Evolutionary conservation across 2,888 invertebrate species (phyloP), one percentile per base, ranked within the genome.

Genomic region (Pterostichus niger): DNA sequence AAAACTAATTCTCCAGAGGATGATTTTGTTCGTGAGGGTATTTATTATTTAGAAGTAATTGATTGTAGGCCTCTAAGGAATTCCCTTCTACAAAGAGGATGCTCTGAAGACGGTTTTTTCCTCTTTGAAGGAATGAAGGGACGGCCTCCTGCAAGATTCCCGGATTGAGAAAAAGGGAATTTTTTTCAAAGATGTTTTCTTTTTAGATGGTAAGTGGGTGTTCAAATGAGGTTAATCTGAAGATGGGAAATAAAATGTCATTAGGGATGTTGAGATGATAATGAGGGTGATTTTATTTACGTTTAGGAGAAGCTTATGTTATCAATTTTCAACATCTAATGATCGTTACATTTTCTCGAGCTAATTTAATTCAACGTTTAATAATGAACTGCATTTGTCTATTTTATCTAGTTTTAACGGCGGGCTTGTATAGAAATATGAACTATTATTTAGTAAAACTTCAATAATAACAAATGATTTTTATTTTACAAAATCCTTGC

Each of bases 31-130:
- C 40, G 49, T 49, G 5, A 11, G 49, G 49, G 49, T 49, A 49
- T 49, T 49, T 49, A 49, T 49, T 49, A 49, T 49, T 49, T 49
- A 49, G 49, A 49, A 49, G 49, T n/a, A 49, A 49, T 49, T 49
- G 49, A 49, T 49, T 49, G 49, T 49, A 49, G 49, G 49, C 49
- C 49, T 49, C 49, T 2, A 5, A 49, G 49, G 49, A 49, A 49
- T 49, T 44, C 44, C 11, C 44, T 11, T 6, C 40, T 40, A 40
- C 40, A 40, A 40, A 40, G 40, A 40, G 40, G 40, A 40, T 6
- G 5, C 3, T 5, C 40, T 24, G 24, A 24, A 24, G 24, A 49
- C 49, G 49, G 0, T 10, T n/a, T 11, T 49, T 49, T 49, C 10
- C 10, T n/a, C 49, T 49, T n/a, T 49, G n/a, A 11, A 11, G 0